Base-by-base conservation (phyloP, 2,797 vertebrate species). In the Semotilus atromaculatus region DNA sequence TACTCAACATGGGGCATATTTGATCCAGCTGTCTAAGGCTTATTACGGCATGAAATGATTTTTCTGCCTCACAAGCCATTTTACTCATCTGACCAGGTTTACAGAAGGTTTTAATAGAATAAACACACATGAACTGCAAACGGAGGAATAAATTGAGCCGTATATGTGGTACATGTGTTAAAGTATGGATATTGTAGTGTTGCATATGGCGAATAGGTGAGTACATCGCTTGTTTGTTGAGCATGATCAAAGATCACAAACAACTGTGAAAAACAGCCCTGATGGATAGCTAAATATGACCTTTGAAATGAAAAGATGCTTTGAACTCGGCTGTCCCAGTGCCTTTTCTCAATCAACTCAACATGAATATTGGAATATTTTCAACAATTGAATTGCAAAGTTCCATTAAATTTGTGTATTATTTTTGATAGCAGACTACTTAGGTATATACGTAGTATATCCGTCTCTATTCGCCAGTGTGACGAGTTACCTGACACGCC, bases 401-500 rank as follows among this genome's bases (percentile, higher is more conserved):
- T 38, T 76, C 13, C 21, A 19, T 48, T 36, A n/a, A 16, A 36
- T 36, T 1, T n/a, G 4, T 38, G 18, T 51, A 1, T 66, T 67
- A 5, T 9, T 51, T 66, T 53, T 36, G 45, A 66, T 31, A 48
- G 21, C 7, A 51, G 21, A 53, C 21, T 36, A 36, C 14, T 45
- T 80, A n/a, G 29, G 13, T 80, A n/a, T n/a, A n/a, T n/a, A n/a
- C n/a, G n/a, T n/a, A n/a, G n/a, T n/a, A n/a, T n/a, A n/a, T n/a
- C n/a, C n/a, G n/a, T n/a, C n/a, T n/a, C n/a, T n/a, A n/a, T 45
- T 77, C 0, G 21, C 10, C n/a, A 51, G 74, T 60, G 45, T 66
- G 40, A 29, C 8, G 58, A 38, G n/a, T 64, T 72, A 85, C 98
- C 98, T 92, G 98, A 99, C 71, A 99, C 91, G 0, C 98, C 97